These are phyloP conservation scores for Malurus cyaneus DNA, from an alignment of 2,113 vertebrate species.

Conservation along the genomic window DNA sequence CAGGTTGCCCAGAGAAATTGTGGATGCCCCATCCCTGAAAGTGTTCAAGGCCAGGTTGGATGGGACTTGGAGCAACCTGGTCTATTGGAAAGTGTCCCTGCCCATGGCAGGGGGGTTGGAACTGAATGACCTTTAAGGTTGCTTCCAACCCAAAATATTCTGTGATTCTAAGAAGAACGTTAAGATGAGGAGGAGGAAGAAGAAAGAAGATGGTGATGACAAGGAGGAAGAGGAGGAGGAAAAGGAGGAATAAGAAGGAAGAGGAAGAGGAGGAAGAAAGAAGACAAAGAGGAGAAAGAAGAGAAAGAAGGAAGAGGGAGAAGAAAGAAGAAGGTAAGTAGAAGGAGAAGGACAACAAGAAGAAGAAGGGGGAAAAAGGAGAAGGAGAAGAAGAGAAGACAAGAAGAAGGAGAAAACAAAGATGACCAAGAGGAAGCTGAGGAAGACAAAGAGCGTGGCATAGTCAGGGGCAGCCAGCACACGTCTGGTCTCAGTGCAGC, in stretches of 20 bases:
- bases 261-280: not conserved
- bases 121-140: not conserved
- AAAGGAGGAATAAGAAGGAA: not conserved
- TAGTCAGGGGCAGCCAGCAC: not conserved
- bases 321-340: not conserved
- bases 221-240: no score
- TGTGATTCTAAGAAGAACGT: not conserved
- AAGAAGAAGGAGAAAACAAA: not conserved
- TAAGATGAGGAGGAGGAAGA: not conserved
- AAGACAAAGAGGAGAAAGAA: not conserved
- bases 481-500: not conserved
- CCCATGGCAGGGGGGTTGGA: not conserved
- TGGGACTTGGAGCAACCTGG: not conserved
- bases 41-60: not conserved
- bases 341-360: not conserved
- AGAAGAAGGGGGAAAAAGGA: rapidly evolving
- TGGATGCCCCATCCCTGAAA: not conserved
- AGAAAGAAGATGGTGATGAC: not conserved
- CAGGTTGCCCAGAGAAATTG: not conserved
- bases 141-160: not conserved
- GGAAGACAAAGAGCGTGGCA: not conserved
- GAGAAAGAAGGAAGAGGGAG: not conserved
- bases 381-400: not conserved
- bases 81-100: not conserved
- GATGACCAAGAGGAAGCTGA: not conserved